Evolutionary conservation across 1,140 invertebrate species (phyloP).

Genomic region (Scaptomyza montana): DNA sequence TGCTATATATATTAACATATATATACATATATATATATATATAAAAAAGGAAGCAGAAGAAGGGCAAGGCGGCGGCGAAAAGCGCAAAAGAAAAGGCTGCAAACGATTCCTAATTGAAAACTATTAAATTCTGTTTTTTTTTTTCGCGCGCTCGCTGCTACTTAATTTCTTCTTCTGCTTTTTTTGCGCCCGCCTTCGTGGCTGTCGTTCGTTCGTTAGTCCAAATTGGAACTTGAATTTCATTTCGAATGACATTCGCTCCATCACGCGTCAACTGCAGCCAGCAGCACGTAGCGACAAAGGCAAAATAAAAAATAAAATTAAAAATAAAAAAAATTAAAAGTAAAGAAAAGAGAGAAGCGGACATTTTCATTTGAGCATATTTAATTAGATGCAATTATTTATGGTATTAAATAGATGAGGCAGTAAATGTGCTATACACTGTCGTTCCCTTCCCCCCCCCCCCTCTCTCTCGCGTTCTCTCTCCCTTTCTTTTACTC

Average conservation of each 20-base stretch:
- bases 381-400: constrained; percentile 84
- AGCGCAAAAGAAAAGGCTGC: constrained; percentile 72
- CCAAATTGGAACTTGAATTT: constrained; percentile 83
- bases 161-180: constrained; percentile 66
- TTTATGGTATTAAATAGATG: constrained; percentile 84
- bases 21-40: background rate
- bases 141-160: constrained; percentile 44
- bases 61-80: constrained; percentile 14
- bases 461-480: constrained; percentile 35
- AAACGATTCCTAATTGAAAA: constrained; percentile 84
- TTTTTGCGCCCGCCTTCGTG: constrained; percentile 32
- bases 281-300: constrained; percentile 66
- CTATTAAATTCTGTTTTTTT: constrained; percentile 82
- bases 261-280: constrained; percentile 83
- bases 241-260: constrained; percentile 84
- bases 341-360: constrained; percentile 58
- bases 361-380: constrained; percentile 84
- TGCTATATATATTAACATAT: constrained; percentile 32
- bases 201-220: constrained; percentile 44
- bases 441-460: constrained; percentile 48
- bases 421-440: constrained; percentile 83
- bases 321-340: constrained; percentile 32
- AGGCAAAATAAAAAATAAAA: constrained; percentile 12
- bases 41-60: constrained; percentile 14
- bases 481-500: constrained; percentile 3